Base-by-base conservation (phyloP, 2,113 vertebrate genomes). In the Aptenodytes patagonicus region DNA sequence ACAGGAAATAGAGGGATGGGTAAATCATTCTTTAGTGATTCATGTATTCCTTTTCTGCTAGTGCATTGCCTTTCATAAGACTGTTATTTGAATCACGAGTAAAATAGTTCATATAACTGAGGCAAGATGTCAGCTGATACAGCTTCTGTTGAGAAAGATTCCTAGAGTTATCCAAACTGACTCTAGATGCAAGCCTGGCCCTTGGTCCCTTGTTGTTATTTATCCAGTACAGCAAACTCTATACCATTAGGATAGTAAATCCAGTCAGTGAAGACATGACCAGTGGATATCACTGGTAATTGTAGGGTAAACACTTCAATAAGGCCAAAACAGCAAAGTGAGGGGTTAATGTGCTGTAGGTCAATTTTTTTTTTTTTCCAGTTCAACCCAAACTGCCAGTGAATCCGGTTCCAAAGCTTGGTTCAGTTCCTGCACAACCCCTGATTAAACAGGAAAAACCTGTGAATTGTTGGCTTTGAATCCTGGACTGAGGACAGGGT, bases 381-480 rank as follows among this genome's bases (percentile, higher is more conserved):
- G 76, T 68, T 72, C 83, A 71, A 52, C 68, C 83, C 84, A 82
- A 94, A 85, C 36, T 40, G 72, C 88, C 83, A 52, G 85, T 15
- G 73, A 90, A 96, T 96, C 96, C 58, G 80, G 95, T 89, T 96
- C 92, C 92, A 96, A 73, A 65, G 57, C 72, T 76, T n/a, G n/a
- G 68, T n/a, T 9, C 18, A 88, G 88, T 54, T 97, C 90, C 95
- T 95, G 93, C 65, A 85, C 87, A 89, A 13, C 29, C 95, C 92
- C 68, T 62, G 86, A 78, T 80, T 13, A 81, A 95, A 94, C 97
- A 96, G 97, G 96, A 97, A 97, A 96, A 97, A 92, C 97, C 96
- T 96, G 96, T 76, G 88, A 93, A 49, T 26, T 51, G 72, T 84
- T 81, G 96, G 84, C 83, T 77, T 83, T 38, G 85, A 73, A 42